Base-by-base conservation (phyloP, 2,113 vertebrate genomes). In the Mobula hypostoma region DNA sequence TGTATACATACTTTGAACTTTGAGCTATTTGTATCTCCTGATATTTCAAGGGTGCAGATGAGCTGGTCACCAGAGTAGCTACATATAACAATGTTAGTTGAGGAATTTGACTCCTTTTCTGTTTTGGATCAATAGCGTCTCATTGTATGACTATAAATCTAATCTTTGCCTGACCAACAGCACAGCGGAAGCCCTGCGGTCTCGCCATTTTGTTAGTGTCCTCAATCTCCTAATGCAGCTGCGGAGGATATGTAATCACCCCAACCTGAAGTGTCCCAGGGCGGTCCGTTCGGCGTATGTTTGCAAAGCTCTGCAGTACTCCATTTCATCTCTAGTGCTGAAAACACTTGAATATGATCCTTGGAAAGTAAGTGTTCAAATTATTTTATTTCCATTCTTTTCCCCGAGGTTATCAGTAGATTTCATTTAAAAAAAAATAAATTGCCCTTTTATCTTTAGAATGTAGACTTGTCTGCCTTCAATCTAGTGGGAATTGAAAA, bases 201-300 rank as follows among this genome's bases (percentile, higher is more conserved):
- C 98, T 0, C 98, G 98, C 3, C 98, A 98, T 95, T 99, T 99
- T 95, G 98, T 99, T 94, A 98, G 98, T 58, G 98, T 99, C 94
- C 97, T 99, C 94, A 98, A 98, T 4, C 98, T 98, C 12, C 96
- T 98, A 95, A 98, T 99, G 97, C 98, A 98, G 96, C 96, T 99
- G 70, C 98, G 98, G 95, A 95, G 97, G 94, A 98, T 99, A 88
- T 98, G 98, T 95, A 99, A 99, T 95, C 98, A 99, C 94, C 98
- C 98, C 2, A 97, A 98, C 94, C 96, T 99, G 96, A 97, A 98
- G 94, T 97, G 97, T 27, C 96, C 97, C 11, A 96, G 98, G 91
- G 96, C 97, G 32, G 97, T 96, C 0, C 95, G 95, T 94, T 97
- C 96, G 82, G 97, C 98, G 1, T 98, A 96, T 5, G 97, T 97